phyloP scores from a whole-genome alignment of 92 coral and sea anemone species.

The Ricordea florida region DNA sequence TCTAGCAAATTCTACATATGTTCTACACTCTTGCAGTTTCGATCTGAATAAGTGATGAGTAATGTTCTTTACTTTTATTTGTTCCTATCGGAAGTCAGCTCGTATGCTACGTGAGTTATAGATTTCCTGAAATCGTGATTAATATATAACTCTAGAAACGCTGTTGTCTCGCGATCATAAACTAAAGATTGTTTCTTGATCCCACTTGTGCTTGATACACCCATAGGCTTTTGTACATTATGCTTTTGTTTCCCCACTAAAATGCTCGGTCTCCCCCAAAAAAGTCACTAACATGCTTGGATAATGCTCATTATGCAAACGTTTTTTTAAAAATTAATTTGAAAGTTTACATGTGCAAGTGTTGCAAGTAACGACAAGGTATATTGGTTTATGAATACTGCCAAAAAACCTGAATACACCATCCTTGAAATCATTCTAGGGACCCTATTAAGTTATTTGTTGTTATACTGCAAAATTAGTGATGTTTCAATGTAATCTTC shows the following conservation, averaged over 20 bases:
- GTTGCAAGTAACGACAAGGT: constrained; percentile 9
- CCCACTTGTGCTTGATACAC: too few species aligned
- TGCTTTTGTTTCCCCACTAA: background rate
- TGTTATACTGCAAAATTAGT: constrained; percentile 50
- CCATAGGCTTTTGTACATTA: too few species aligned
- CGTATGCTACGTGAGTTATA: too few species aligned
- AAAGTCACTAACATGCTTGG: background rate
- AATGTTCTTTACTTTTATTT: too few species aligned
- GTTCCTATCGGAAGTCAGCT: too few species aligned
- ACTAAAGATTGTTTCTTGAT: too few species aligned
- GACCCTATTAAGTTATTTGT: constrained; percentile 29
- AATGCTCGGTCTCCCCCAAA: background rate
- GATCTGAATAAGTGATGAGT: too few species aligned
- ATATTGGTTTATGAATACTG: background rate
- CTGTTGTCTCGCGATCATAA: too few species aligned
- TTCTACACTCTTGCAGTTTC: too few species aligned
- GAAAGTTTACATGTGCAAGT: background rate
- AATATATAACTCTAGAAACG: too few species aligned
- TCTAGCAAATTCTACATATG: too few species aligned
- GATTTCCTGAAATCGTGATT: too few species aligned
- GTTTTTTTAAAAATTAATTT: background rate
- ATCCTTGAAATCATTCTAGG: background rate
- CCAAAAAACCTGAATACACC: background rate
- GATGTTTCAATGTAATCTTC: constrained; percentile 58
- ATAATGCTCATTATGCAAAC: background rate